Evolutionary conservation across 2,888 invertebrate species (phyloP).

Genomic region (Eledone cirrhosa): DNA sequence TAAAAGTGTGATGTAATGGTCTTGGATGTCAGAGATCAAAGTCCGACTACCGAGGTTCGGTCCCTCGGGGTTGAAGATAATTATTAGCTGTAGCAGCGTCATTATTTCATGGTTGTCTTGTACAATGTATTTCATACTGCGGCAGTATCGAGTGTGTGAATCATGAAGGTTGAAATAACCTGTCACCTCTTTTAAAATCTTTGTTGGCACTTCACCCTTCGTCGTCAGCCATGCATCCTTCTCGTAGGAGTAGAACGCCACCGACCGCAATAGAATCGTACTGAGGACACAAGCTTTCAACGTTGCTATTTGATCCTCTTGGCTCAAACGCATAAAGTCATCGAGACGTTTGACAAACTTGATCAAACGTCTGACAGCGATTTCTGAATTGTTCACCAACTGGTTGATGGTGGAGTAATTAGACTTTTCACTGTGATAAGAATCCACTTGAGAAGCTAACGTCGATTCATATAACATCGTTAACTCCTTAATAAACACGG

Average conservation of each 20-base stretch:
- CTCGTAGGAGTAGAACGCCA: constrained; percentile 89
- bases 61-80: constrained; percentile 87
- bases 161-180: constrained; percentile 62
- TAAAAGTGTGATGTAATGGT: constrained; percentile 68
- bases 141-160: constrained; percentile 61
- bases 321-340: constrained; percentile 91
- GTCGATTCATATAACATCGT: constrained; percentile 49
- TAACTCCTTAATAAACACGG: constrained; percentile 43
- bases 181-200: constrained; percentile 89
- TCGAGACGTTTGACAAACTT: constrained; percentile 72
- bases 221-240: constrained; percentile 84
- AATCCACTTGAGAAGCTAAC: constrained; percentile 41
- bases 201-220: constrained; percentile 80
- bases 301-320: constrained; percentile 89
- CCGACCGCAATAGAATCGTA: constrained; percentile 85
- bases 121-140: constrained; percentile 66
- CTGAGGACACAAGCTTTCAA: constrained; percentile 76
- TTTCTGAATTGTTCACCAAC: constrained; percentile 75
- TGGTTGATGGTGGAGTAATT: constrained; percentile 70
- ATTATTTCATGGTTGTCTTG: constrained; percentile 88
- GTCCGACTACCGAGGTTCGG: constrained; percentile 71
- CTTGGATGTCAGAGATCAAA: constrained; percentile 61
- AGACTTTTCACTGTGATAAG: constrained; percentile 36
- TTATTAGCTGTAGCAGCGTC: constrained; percentile 88
- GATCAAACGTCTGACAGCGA: constrained; percentile 83